A percentile compares a stretch with the other conserved stretches of the same genome.
These are phyloP conservation scores for Dasyurus viverrinus DNA, from an alignment of 2,113 vertebrate species.

Conservation along the genomic window DNA sequence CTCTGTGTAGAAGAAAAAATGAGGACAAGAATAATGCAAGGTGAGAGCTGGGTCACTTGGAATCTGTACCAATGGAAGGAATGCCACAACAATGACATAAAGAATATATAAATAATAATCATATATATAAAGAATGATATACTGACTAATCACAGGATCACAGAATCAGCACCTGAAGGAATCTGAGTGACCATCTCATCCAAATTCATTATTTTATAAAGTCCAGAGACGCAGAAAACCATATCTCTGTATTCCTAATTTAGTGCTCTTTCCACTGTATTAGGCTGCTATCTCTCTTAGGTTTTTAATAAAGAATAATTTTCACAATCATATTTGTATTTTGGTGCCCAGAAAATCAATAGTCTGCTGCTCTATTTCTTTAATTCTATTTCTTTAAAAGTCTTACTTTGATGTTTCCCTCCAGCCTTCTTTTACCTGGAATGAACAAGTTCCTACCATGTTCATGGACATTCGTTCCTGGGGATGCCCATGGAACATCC, in stretches of 20 bases:
- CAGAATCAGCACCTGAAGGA: neutral
- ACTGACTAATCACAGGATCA: neutral
- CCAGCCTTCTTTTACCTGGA: constrained; percentile 4
- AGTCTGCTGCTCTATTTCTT: neutral
- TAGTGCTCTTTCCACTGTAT: neutral
- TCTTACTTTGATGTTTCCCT: neutral
- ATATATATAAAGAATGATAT: no score
- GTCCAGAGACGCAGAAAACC: neutral
- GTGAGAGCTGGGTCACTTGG: neutral
- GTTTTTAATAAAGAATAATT: neutral
- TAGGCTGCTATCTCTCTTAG: neutral
- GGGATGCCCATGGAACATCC: no score
- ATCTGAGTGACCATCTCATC: neutral
- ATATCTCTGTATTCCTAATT: neutral
- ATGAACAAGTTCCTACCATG: neutral
- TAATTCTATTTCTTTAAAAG: neutral
- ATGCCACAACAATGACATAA: neutral
- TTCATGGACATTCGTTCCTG: neutral
- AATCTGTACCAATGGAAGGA: neutral
- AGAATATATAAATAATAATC: no score
- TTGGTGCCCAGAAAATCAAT: neutral
- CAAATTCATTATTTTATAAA: neutral
- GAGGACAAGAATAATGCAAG: neutral
- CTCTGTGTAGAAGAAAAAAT: neutral
- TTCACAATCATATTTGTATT: neutral